phyloP scores from a whole-genome alignment of 2,888 invertebrate genomes.

The Darwinula stevensoni region DNA sequence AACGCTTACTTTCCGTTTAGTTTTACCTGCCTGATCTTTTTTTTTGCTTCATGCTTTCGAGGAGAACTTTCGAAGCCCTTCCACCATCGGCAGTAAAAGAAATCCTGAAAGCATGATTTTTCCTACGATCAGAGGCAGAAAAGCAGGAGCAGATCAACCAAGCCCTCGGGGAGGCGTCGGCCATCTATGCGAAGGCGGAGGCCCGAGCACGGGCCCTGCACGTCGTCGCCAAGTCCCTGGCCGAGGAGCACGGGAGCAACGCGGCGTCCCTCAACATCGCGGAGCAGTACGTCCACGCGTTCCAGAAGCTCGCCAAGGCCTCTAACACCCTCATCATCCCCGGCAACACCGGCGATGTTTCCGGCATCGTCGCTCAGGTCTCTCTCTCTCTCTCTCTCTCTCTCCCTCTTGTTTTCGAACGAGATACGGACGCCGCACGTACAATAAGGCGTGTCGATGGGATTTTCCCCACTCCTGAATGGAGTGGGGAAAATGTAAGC shows the following conservation, averaged over 20 bases:
- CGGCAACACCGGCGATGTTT: constrained; percentile 52
- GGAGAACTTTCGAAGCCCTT: no score
- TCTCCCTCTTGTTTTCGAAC: no score
- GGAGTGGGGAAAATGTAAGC: no score
- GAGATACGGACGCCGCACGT: no score
- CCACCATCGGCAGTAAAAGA: no score
- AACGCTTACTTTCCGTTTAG: no score
- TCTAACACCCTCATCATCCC: constrained; percentile 86
- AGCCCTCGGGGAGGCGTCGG: constrained; percentile 70
- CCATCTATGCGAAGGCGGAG: constrained; percentile 62
- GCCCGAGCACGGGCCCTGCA: constrained; percentile 59
- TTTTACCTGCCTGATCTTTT: no score
- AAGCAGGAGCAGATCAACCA: constrained; percentile 78
- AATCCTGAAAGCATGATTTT: no score
- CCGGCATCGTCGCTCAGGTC: constrained; percentile 48
- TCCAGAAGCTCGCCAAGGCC: constrained; percentile 66
- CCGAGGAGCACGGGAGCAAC: constrained; percentile 37
- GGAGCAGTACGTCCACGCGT: constrained; percentile 83
- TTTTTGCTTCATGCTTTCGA: no score
- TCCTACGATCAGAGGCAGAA: constrained; percentile 40
- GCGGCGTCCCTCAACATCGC: constrained; percentile 78
- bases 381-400: no score
- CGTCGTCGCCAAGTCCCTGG: constrained; percentile 35
- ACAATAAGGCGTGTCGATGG: no score
- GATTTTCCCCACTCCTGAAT: no score